Percentiles rank a stretch among this genome's conserved stretches.
Conservation (phyloP, 1,140 invertebrate species). For the Bathynomus jamesi region DNA sequence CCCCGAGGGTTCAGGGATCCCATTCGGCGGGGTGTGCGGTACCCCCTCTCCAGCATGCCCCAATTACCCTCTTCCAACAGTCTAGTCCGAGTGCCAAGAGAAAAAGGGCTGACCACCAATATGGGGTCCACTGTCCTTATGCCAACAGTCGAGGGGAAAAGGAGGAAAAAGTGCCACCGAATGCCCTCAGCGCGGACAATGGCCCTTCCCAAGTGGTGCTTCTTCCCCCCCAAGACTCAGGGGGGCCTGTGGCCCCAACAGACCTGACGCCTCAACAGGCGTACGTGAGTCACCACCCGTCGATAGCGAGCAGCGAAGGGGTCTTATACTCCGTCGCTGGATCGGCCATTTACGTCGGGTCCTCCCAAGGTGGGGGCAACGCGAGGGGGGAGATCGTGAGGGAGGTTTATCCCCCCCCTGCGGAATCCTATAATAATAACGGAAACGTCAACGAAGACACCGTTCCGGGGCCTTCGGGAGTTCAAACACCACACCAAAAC, state of each 20-base stretch:
- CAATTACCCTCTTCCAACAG: slow-evolving; percentile 23
- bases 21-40: slow-evolving; percentile 8
- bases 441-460: not conserved
- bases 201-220: slow-evolving; percentile 32
- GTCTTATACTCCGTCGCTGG: slow-evolving; percentile 34
- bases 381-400: slow-evolving; percentile 11
- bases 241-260: slow-evolving; percentile 13
- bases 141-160: slow-evolving; percentile 13
- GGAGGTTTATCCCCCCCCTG: slow-evolving; percentile 23
- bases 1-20: slow-evolving; percentile 23
- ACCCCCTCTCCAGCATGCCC: slow-evolving; percentile 21
- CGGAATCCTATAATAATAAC: slow-evolving; percentile 23
- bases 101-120: slow-evolving; percentile 30
- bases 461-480: slow-evolving; percentile 23
- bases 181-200: slow-evolving; percentile 16
- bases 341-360: slow-evolving; percentile 30
- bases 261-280: slow-evolving; percentile 24
- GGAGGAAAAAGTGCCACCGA: slow-evolving; percentile 17
- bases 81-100: slow-evolving; percentile 36
- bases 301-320: slow-evolving; percentile 13
- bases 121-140: not conserved
- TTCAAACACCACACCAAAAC: slow-evolving; percentile 16
- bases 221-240: slow-evolving; percentile 19
- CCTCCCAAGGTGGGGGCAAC: slow-evolving; percentile 14
- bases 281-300: slow-evolving; percentile 29